Evolutionary conservation across 2,888 invertebrate species (phyloP).

Genomic region (Argyresthia albistria): DNA sequence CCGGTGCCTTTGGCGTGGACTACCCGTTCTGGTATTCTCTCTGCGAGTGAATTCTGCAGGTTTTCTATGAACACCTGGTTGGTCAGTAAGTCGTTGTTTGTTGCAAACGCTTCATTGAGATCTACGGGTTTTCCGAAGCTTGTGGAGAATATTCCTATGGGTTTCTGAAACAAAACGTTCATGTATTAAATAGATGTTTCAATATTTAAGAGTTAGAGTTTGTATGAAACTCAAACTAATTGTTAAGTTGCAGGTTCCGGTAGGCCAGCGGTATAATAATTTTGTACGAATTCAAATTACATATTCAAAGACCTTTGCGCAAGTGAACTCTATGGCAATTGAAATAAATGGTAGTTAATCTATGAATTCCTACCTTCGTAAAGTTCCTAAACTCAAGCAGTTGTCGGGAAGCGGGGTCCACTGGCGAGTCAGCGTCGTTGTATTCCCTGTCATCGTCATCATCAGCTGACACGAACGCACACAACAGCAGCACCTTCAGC

Average conservation of each 20-base stretch:
- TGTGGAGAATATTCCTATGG: slow-evolving; percentile 73
- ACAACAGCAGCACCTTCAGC: too few relatives aligned
- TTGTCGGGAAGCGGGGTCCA: slow-evolving; percentile 22
- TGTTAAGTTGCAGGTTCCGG: too few relatives aligned
- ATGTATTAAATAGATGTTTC: too few relatives aligned
- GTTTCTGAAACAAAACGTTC: slow-evolving; percentile 48
- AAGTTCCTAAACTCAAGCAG: slow-evolving; percentile 22
- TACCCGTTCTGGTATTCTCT: slow-evolving; percentile 92
- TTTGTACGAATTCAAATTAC: too few relatives aligned
- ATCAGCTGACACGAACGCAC: background rate
- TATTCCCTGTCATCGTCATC: slow-evolving; percentile 5
- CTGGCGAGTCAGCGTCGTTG: slow-evolving; percentile 11
- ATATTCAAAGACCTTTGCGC: too few relatives aligned
- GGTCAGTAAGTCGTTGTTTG: slow-evolving; percentile 83
- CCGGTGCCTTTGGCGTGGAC: slow-evolving; percentile 94
- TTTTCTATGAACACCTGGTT: slow-evolving; percentile 80
- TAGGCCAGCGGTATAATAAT: too few relatives aligned
- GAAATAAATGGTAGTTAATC: too few relatives aligned
- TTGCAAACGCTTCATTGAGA: slow-evolving; percentile 77
- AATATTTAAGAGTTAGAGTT: too few relatives aligned
- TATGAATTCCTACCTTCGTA: background rate
- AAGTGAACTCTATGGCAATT: too few relatives aligned
- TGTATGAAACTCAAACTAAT: too few relatives aligned
- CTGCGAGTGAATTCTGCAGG: slow-evolving; percentile 50
- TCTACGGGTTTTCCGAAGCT: slow-evolving; percentile 84